Evolutionary conservation across 2,888 invertebrate species (phyloP), one percentile per base, ranked within the genome.

Genomic region (Eumacrocentrus americanus): DNA sequence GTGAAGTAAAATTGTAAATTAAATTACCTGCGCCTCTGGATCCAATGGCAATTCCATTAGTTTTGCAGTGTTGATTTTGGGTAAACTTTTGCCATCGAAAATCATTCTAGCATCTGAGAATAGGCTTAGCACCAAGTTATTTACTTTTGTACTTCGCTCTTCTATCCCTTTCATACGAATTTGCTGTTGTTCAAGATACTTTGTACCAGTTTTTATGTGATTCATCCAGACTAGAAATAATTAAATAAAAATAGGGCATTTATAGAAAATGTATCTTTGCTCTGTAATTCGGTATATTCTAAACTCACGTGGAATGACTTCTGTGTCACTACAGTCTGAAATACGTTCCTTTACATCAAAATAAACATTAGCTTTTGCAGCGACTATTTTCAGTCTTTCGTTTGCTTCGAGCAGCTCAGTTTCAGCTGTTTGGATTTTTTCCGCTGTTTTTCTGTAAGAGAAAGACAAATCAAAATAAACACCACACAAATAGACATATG

Each of bases 1-100:
- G n/a, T n/a, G n/a, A n/a, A n/a, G n/a, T n/a, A n/a, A n/a, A n/a
- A n/a, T n/a, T n/a, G n/a, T n/a, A n/a, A n/a, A n/a, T n/a, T n/a
- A n/a, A n/a, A n/a, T 9, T 70, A 78, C 78, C 64, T 74, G 71
- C 29, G 67, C 60, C 18, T 77, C 69, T 22, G 72, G 71, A 9
- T 73, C 61, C 22, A 75, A 61, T 22, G 61, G 40, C 7, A 70
- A 60, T 66, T 72, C 69, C 16, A 69, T 68, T 52, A 77, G 55
- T 37, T 57, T 22, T 11, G 68, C 62, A 14, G 53, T 62, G 56
- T 72, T 60, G 14, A 79, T 58, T 20, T 54, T 63, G 42, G 68
- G 66, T 40, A 77, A 60, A 22, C 65, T 66, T 12, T 65, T 65
- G n/a, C 61, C 68, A 64, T 76, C 70, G 25, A 78, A 65, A 16